Percentiles rank a stretch among this genome's conserved stretches.
Evolutionary conservation across 1,140 invertebrate genomes (phyloP).

Genomic region (Philaenus spumarius): DNA sequence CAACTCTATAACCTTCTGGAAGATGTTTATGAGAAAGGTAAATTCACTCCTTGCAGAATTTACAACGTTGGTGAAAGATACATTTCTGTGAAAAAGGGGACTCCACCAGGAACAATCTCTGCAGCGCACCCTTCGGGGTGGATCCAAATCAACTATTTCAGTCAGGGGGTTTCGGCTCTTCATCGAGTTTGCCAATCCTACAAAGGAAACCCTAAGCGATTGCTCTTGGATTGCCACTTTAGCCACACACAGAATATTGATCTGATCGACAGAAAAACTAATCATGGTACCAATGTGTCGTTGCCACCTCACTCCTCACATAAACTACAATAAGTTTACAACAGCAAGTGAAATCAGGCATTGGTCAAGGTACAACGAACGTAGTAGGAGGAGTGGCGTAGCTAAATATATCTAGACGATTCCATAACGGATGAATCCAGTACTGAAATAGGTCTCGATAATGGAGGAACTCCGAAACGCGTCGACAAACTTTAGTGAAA

Average conservation of each 20-base stretch:
- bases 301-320: conserved; percentile 35
- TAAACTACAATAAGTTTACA: conserved; percentile 28
- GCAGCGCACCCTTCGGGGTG: too few species aligned
- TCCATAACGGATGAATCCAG: too few species aligned
- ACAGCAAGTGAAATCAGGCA: conserved; percentile 32
- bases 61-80: too few species aligned
- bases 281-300: conserved; percentile 30
- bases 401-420: too few species aligned
- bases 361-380: conserved; percentile 38
- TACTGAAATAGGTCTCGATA: too few species aligned
- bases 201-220: conserved; percentile 35
- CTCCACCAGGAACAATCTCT: too few species aligned
- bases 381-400: conserved; percentile 30
- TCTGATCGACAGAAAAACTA: conserved; percentile 26
- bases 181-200: conserved; percentile 25
- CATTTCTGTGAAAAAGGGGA: too few species aligned
- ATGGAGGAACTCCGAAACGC: too few species aligned
- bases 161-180: conserved; percentile 26
- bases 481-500: too few species aligned
- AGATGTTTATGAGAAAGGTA: too few species aligned
- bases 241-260: conserved; percentile 36
- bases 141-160: conserved; percentile 33
- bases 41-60: too few species aligned
- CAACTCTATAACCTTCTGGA: too few species aligned
- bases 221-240: conserved; percentile 38